Conservation (phyloP, 2,113 vertebrate genomes). For the Burhinus oedicnemus region DNA sequence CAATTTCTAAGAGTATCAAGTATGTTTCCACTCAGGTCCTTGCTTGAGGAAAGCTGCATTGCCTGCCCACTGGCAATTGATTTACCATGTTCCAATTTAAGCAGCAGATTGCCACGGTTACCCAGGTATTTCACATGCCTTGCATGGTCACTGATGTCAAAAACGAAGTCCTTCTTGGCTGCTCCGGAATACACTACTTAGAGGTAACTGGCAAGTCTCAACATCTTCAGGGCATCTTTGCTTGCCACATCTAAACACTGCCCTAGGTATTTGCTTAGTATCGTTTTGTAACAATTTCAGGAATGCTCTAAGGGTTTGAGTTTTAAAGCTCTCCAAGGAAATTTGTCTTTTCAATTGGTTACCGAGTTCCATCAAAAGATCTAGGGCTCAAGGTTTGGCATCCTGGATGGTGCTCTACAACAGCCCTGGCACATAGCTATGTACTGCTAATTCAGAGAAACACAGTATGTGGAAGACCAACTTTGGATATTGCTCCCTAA, state of each 20-base stretch:
- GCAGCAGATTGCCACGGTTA: slow-evolving; percentile 20
- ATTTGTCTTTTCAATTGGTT: slow-evolving; percentile 14
- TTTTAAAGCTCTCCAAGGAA: not conserved
- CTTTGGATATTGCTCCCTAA: not conserved
- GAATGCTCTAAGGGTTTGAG: not conserved
- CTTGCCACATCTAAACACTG: slow-evolving; percentile 3
- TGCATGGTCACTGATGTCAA: not conserved
- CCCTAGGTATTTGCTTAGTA: not conserved
- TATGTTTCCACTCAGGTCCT: not conserved
- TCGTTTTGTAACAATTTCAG: not conserved
- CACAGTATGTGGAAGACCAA: not conserved
- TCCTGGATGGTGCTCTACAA: not conserved
- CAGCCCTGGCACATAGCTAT: not conserved
- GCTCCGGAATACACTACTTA: not conserved
- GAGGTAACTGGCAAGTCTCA: not conserved
- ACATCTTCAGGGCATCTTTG: not conserved
- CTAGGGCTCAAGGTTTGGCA: not conserved
- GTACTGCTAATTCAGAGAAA: not conserved
- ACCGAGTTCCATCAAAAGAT: not conserved
- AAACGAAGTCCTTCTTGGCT: slow-evolving; percentile 1
- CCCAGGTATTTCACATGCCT: not conserved
- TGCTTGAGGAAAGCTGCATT: not conserved
- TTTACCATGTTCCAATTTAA: slow-evolving; percentile 21
- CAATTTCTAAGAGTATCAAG: not conserved
- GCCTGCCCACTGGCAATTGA: slow-evolving; percentile 18